These are phyloP conservation scores for Neria commutata DNA, from an alignment of 2,888 invertebrate species.

Conservation along the genomic window DNA sequence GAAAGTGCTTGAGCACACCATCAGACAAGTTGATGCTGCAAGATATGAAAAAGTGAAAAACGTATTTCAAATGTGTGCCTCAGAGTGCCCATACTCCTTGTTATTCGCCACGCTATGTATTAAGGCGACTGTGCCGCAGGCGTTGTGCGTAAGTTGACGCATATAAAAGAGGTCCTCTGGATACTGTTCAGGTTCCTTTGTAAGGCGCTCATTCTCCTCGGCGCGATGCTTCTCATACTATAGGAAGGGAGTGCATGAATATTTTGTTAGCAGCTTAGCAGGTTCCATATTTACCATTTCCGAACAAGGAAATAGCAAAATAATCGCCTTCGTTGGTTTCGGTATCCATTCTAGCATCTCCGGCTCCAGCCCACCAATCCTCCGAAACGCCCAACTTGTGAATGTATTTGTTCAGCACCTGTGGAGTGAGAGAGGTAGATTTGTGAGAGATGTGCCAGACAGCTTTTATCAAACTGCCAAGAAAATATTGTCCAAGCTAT, in stretches of 20 bases:
- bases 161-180: conserved; percentile 80
- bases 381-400: conserved; percentile 80
- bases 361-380: conserved; percentile 84
- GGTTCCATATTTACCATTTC: too few relatives aligned
- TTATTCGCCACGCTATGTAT: conserved; percentile 95
- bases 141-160: conserved; percentile 91
- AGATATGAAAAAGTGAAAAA: background rate
- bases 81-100: conserved; percentile 64
- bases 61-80: background rate
- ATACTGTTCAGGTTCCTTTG: conserved; percentile 67
- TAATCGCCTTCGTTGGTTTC: conserved; percentile 78
- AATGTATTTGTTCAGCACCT: conserved; percentile 75
- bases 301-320: conserved; percentile 86
- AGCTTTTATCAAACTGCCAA: background rate
- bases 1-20: conserved; percentile 78
- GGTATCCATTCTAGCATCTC: conserved; percentile 88
- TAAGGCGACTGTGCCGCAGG: conserved; percentile 97
- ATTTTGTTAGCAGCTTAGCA: too few relatives aligned
- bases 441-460: conserved; percentile 1
- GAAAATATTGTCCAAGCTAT: background rate
- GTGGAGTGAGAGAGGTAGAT: conserved; percentile 32
- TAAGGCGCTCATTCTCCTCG: conserved; percentile 70
- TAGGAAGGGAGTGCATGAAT: too few relatives aligned
- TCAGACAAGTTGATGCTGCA: conserved; percentile 71
- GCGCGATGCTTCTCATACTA: conserved; percentile 74